A percentile compares a stretch with the other conserved stretches of the same genome.
phyloP scores from a whole-genome alignment of 1,140 invertebrate species.

The Drosophila busckii region DNA sequence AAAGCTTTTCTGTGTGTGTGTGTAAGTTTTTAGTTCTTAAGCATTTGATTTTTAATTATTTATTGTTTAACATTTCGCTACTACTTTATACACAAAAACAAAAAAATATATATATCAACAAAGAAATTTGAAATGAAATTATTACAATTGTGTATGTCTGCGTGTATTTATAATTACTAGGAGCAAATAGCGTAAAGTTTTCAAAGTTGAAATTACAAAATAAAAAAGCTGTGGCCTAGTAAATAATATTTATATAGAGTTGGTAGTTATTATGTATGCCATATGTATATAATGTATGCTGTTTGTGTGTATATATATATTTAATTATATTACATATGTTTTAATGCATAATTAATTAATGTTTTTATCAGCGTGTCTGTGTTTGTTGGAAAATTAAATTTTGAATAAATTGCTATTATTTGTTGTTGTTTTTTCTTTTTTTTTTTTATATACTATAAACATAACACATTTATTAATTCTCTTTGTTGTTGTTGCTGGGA shows the following conservation, averaged over 20 bases:
- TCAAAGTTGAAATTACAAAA: too few relatives aligned
- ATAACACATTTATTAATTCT: slow-evolving; percentile 24
- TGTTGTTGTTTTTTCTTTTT: slow-evolving; percentile 7
- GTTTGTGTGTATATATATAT: slow-evolving; percentile 3
- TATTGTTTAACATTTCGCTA: slow-evolving; percentile 34
- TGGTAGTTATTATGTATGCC: slow-evolving; percentile 3
- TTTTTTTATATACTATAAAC: slow-evolving; percentile 17
- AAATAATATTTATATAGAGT: slow-evolving; percentile 1
- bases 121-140: slow-evolving; percentile 7
- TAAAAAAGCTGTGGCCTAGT: slow-evolving; percentile 19
- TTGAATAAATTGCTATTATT: slow-evolving; percentile 39
- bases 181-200: too few relatives aligned
- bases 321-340: not conserved
- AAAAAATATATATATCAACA: slow-evolving; percentile 2
- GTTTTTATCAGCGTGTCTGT: slow-evolving; percentile 26
- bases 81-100: slow-evolving; percentile 21
- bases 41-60: slow-evolving; percentile 2
- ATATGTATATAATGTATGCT: slow-evolving; percentile 15
- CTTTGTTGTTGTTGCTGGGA: slow-evolving; percentile 24
- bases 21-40: slow-evolving; percentile 1
- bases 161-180: too few relatives aligned
- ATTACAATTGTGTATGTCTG: slow-evolving; percentile 3
- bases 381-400: slow-evolving; percentile 47
- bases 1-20: slow-evolving; percentile 35
- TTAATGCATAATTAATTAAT: slow-evolving; percentile 33